Conservation (phyloP, 2,797 vertebrate species). For the Hoplostethus atlanticus region DNA sequence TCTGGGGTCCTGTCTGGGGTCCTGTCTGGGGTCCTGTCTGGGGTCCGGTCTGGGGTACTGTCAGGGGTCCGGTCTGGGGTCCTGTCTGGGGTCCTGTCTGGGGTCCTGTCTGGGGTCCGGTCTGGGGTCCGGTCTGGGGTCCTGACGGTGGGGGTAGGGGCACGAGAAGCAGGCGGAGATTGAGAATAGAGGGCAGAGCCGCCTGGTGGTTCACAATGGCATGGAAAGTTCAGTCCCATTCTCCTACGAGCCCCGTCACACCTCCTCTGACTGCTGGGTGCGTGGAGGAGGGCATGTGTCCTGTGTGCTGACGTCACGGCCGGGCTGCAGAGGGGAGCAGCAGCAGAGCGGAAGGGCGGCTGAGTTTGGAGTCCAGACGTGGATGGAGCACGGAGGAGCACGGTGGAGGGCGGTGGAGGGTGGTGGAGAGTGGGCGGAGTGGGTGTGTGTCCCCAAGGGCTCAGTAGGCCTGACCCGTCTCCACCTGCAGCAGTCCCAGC, state of each 20-base stretch:
- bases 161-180: constrained; percentile 32
- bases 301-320: constrained; percentile 58
- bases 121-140: too few species aligned
- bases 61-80: too few species aligned
- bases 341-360: constrained; percentile 47
- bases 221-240: constrained; percentile 56
- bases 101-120: too few species aligned
- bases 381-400: constrained; percentile 63
- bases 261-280: constrained; percentile 22
- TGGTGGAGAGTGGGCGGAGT: constrained; percentile 10
- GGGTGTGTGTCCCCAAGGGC: constrained; percentile 6
- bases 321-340: constrained; percentile 41
- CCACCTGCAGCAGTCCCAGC: constrained; percentile 95
- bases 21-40: too few species aligned
- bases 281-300: constrained; percentile 30
- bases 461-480: constrained; percentile 97
- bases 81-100: too few species aligned
- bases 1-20: too few species aligned
- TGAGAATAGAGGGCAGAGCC: constrained; percentile 42
- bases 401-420: constrained; percentile 42
- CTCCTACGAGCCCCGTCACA: constrained; percentile 38
- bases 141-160: constrained; percentile 29
- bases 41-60: too few species aligned
- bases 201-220: constrained; percentile 51
- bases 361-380: constrained; percentile 61